Percentiles rank a stretch among this genome's conserved stretches.
Evolutionary conservation across 2,888 invertebrate species (phyloP).

Genomic region (Flexamia atlantica): DNA sequence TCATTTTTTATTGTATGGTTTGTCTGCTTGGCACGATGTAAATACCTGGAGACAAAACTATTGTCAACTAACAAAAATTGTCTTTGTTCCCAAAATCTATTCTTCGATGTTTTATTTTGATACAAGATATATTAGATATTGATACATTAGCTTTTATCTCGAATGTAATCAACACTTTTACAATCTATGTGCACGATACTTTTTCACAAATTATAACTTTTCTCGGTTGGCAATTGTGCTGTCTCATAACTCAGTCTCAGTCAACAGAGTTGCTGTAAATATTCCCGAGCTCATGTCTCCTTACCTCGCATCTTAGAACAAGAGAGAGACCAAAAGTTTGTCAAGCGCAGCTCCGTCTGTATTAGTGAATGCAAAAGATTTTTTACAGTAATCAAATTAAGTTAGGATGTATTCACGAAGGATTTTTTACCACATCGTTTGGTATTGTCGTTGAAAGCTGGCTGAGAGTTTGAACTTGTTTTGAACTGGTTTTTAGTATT

Average conservation of each 20-base stretch:
- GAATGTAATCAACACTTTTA: not conserved
- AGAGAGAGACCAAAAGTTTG: conserved; percentile 45
- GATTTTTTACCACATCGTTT: not conserved
- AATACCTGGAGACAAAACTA: not conserved
- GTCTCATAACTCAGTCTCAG: conserved; percentile 7
- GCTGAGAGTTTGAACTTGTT: not conserved
- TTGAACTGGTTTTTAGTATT: not conserved
- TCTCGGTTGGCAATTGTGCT: not conserved
- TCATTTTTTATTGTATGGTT: not conserved
- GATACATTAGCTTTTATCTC: not conserved
- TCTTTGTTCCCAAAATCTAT: not conserved
- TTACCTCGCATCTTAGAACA: conserved; percentile 55
- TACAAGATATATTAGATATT: not conserved
- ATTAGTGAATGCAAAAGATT: not conserved
- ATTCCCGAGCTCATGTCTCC: conserved; percentile 46
- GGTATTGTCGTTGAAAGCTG: conserved; percentile 1
- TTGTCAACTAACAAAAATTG: not conserved
- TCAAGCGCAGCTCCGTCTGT: conserved; percentile 17
- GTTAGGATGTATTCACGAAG: not conserved
- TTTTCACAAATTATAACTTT: not conserved
- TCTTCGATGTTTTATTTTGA: not conserved
- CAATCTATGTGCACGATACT: not conserved
- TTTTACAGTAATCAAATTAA: conserved; percentile 1
- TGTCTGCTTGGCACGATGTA: not conserved
- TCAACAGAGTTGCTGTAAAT: conserved; percentile 8